phyloP scores from a whole-genome alignment of 30 jellyfish, hydroid and myxozoan species.

The Rhopilema esculentum region DNA sequence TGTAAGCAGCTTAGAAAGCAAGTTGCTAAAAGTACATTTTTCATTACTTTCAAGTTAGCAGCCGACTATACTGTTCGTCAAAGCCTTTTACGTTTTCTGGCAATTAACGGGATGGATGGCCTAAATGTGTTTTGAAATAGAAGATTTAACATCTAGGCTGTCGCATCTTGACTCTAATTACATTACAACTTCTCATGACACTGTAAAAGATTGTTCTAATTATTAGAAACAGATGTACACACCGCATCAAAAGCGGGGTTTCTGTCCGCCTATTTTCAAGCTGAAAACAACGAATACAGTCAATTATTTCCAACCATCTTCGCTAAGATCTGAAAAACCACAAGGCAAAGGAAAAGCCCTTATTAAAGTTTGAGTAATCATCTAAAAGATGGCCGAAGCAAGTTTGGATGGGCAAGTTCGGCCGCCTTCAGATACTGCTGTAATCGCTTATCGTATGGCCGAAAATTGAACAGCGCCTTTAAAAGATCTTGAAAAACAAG shows the following conservation, averaged over 20 bases:
- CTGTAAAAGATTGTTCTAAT: slow-evolving; percentile 42
- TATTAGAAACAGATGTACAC: slow-evolving; percentile 35
- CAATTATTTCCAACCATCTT: slow-evolving; percentile 55
- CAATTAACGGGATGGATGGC: slow-evolving; percentile 1
- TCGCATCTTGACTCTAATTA: slow-evolving; percentile 29
- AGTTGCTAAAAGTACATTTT: background rate
- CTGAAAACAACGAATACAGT: slow-evolving; percentile 46
- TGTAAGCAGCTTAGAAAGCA: background rate
- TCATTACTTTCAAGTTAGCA: background rate
- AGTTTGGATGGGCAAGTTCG: slow-evolving; percentile 19
- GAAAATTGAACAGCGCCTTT: slow-evolving; percentile 15
- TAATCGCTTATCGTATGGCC: slow-evolving; percentile 15
- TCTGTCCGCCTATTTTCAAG: slow-evolving; percentile 37
- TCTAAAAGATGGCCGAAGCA: slow-evolving; percentile 42
- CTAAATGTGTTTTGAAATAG: slow-evolving; percentile 19
- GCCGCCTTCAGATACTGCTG: slow-evolving; percentile 12
- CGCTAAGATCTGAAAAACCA: slow-evolving; percentile 84
- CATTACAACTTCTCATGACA: slow-evolving; percentile 27
- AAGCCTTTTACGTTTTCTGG: background rate
- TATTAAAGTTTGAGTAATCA: slow-evolving; percentile 56
- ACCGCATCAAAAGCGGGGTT: slow-evolving; percentile 72
- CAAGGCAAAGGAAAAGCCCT: slow-evolving; percentile 56
- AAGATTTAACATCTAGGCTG: slow-evolving; percentile 28
- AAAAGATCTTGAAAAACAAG: background rate
- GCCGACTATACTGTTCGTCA: no score